phyloP scores from a whole-genome alignment of 2,888 invertebrate species.

The Buathra laborator region DNA sequence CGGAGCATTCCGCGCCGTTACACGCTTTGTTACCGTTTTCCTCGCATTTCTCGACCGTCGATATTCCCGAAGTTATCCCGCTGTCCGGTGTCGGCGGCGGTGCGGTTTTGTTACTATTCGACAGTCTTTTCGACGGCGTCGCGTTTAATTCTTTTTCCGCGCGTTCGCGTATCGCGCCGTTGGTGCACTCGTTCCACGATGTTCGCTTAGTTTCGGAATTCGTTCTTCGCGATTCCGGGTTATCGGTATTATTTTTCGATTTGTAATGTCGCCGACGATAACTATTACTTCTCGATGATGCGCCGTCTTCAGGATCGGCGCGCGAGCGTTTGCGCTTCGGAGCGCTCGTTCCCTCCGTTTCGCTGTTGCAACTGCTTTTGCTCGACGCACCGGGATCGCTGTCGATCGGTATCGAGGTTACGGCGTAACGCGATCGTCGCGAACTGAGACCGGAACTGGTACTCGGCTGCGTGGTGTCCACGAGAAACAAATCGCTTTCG shows the following conservation, averaged over 20 bases:
- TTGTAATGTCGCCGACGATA: conserved; percentile 74
- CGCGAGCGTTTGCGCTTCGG: conserved; percentile 73
- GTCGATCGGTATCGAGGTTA: conserved; percentile 57
- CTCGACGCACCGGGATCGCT: conserved; percentile 68
- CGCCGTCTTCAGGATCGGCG: conserved; percentile 73
- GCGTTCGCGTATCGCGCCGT: conserved; percentile 65
- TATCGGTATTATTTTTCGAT: conserved; percentile 53
- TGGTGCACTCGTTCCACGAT: conserved; percentile 66
- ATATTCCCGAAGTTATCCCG: conserved; percentile 82
- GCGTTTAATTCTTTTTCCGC: conserved; percentile 25
- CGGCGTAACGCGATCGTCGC: conserved; percentile 74
- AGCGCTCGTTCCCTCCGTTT: conserved; percentile 62
- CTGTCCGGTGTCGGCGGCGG: conserved; percentile 81
- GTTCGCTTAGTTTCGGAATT: conserved; percentile 63
- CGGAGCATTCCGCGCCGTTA: conserved; percentile 77
- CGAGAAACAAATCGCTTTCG: conserved; percentile 72
- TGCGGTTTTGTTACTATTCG: conserved; percentile 66
- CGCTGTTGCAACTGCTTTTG: conserved; percentile 73
- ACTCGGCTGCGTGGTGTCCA: conserved; percentile 82
- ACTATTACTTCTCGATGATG: conserved; percentile 64
- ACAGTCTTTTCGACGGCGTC: conserved; percentile 69
- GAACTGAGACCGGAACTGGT: conserved; percentile 82
- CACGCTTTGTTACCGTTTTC: conserved; percentile 65
- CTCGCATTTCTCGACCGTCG: conserved; percentile 78
- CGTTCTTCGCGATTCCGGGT: conserved; percentile 62